phyloP scores from a whole-genome alignment of 2,797 vertebrate species.

The Pangasius sanitwongsei region DNA sequence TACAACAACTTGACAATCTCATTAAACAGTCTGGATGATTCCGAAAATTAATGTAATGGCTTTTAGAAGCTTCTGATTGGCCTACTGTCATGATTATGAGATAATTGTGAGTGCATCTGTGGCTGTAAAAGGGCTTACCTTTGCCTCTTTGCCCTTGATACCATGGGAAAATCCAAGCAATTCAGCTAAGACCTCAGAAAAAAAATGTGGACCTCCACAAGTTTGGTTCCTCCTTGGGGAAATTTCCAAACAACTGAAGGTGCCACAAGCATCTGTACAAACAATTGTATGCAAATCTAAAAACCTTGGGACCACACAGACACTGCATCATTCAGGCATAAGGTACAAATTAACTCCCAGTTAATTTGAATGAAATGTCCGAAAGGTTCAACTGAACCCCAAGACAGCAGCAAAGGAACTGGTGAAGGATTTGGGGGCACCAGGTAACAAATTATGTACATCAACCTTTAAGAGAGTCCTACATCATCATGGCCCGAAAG shows the following conservation, averaged over 20 bases:
- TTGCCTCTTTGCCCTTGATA: background rate
- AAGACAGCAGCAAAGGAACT: background rate
- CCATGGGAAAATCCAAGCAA: background rate
- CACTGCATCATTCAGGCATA: background rate
- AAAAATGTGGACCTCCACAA: background rate
- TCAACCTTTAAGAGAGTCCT: background rate
- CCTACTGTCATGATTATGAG: background rate
- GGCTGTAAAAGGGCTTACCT: background rate
- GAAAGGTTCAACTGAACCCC: background rate
- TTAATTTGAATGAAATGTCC: background rate
- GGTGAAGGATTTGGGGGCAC: background rate
- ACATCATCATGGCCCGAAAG: background rate
- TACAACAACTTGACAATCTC: background rate
- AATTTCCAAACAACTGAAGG: background rate
- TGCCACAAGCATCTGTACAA: background rate
- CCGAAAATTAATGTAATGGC: background rate
- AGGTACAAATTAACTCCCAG: background rate
- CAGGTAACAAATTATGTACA: background rate
- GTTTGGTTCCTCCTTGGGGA: background rate
- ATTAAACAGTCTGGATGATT: background rate
- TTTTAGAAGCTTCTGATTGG: background rate
- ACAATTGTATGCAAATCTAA: background rate
- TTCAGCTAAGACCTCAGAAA: background rate
- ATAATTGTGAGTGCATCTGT: background rate
- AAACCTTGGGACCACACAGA: background rate